These are phyloP conservation scores for Peromyscus maniculatus DNA, from an alignment of 2,113 vertebrate genomes.

Conservation along the genomic window DNA sequence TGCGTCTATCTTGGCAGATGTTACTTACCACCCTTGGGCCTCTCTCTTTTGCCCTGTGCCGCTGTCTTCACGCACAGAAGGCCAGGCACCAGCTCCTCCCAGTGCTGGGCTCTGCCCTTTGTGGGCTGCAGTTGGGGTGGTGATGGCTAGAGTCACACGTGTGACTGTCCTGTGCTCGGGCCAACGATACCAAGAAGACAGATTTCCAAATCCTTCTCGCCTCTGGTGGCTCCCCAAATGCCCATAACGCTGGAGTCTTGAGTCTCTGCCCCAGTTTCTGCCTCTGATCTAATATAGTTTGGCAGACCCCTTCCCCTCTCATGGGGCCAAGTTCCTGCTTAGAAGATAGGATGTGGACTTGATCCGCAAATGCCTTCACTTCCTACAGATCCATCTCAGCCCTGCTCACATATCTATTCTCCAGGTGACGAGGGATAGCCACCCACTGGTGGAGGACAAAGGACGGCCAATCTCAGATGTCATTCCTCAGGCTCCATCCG, in stretches of 20 bases:
- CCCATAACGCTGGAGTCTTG: fast-evolving
- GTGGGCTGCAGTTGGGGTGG: fast-evolving
- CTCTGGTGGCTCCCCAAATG: background rate
- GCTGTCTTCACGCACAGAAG: fast-evolving
- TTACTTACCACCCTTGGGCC: background rate
- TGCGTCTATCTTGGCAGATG: background rate
- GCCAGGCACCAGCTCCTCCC: fast-evolving
- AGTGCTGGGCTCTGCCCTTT: too few relatives aligned
- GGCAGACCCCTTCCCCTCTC: background rate
- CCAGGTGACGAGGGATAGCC: background rate
- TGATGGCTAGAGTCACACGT: too few relatives aligned
- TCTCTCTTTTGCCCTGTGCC: background rate
- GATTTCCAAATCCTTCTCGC: background rate
- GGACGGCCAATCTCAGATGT: background rate
- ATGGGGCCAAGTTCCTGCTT: background rate
- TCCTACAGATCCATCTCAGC: background rate
- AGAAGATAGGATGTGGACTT: background rate
- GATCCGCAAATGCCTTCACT: background rate
- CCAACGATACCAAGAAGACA: background rate
- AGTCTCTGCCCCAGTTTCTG: background rate
- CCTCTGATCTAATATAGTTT: fast-evolving
- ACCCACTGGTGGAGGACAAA: too few relatives aligned
- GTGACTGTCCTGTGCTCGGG: background rate
- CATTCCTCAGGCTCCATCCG: background rate
- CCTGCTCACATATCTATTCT: background rate